Base-by-base conservation (phyloP, 2,113 vertebrate genomes). In the Micronisus gabar region DNA sequence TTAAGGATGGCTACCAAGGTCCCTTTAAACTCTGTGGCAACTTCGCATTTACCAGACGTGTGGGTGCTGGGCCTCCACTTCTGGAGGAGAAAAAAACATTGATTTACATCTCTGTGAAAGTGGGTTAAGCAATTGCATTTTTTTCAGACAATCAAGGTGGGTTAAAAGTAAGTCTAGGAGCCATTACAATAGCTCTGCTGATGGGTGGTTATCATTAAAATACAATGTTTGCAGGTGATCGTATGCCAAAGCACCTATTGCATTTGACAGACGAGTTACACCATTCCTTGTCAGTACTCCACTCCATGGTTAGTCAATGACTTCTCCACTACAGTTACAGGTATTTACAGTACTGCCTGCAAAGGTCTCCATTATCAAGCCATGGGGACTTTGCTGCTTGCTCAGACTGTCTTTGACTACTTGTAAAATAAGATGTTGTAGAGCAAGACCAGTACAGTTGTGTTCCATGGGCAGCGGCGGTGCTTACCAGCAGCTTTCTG, bases 391-490 rank as follows among this genome's bases (percentile, higher is more conserved):
- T 66, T 32, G 26, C 38, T 71, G 40, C 50, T 86, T 59, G 27
- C n/a, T 66, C 14, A 66, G 58, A 45, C 13, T 59, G 22, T 13
- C 32, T 43, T 66, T 59, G 45, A 18, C 38, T 30, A 27, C 30
- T 75, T 66, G 40, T 23, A 65, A 71, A 65, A 70, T 43, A 18
- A 34, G 36, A 20, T 13, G 11, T 10, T 55, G 32, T 56, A 66
- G 41, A 41, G 52, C 40, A 85, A 67, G 29, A 62, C 15, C 30
- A 62, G 26, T 13, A 17, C 17, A 30, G 12, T 27, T 30, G 11
- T 74, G 7, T 73, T 75, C 50, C 9, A 4, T 3, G 15, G 43
- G 30, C n/a, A 82, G 30, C 0, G 0, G 23, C 23, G 13, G 10
- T 53, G 12, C n/a, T 52, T 41, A 12, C 36, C 40, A 71, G 6